Conservation (phyloP, 2,888 invertebrate genomes). For the Stictocephala bisonia region DNA sequence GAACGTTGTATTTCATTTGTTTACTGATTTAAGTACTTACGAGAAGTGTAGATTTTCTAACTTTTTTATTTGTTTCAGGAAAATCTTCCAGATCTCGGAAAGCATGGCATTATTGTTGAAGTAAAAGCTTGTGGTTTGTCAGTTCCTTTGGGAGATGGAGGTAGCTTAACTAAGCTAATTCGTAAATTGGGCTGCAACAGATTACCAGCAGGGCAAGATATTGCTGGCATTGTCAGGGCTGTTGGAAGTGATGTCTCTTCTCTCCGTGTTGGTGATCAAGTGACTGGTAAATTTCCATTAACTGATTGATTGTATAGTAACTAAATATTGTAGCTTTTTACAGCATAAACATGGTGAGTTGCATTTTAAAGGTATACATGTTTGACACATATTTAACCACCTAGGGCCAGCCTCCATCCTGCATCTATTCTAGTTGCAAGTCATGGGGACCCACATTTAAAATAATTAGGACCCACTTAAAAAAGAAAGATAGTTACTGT, state of each 20-base stretch:
- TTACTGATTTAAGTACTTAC: no score
- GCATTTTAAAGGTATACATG: no score
- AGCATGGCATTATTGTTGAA: conserved; percentile 63
- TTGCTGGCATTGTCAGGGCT: conserved; percentile 64
- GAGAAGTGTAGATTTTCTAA: neutral
- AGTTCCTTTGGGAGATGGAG: conserved; percentile 46
- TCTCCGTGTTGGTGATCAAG: conserved; percentile 63
- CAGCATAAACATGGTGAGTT: no score
- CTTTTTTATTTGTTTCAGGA: conserved; percentile 45
- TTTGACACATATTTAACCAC: no score
- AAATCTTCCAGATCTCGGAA: conserved; percentile 51
- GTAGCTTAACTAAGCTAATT: conserved; percentile 48
- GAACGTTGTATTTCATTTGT: no score
- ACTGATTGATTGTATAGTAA: no score
- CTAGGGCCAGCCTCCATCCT: no score
- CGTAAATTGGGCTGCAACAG: conserved; percentile 50
- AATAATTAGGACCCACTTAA: no score
- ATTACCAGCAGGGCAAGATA: conserved; percentile 63
- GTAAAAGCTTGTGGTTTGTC: conserved; percentile 64
- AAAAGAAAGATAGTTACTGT: no score
- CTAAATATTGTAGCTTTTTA: no score
- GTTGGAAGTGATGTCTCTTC: conserved; percentile 64
- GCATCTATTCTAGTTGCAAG: no score
- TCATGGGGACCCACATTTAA: no score
- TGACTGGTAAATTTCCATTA: conserved; percentile 65